These are phyloP conservation scores for Leptinotarsa texana DNA, from an alignment of 1,140 invertebrate species.

Conservation along the genomic window DNA sequence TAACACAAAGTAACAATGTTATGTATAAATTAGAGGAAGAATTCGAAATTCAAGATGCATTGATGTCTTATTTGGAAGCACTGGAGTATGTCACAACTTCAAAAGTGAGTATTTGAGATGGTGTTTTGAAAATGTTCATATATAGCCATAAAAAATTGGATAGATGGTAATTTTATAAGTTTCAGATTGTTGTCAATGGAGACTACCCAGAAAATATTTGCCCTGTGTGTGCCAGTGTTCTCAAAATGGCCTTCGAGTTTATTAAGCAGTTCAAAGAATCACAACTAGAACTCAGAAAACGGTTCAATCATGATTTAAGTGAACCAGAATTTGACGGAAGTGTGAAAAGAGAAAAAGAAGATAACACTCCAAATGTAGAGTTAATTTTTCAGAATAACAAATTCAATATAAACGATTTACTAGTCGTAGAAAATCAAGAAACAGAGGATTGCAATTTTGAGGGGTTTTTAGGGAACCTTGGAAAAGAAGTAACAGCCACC, in stretches of 20 bases:
- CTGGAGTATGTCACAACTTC: constrained; percentile 5
- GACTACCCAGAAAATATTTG: constrained; percentile 24
- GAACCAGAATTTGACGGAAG: background rate
- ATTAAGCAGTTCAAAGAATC: constrained; percentile 19
- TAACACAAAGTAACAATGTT: constrained; percentile 25
- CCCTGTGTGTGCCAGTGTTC: constrained; percentile 21
- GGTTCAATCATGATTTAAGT: background rate
- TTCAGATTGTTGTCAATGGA: background rate
- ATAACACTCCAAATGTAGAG: constrained; percentile 14
- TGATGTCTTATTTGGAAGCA: constrained; percentile 17
- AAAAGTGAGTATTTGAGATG: constrained; percentile 4
- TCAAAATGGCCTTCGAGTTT: constrained; percentile 21
- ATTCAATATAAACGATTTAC: constrained; percentile 14
- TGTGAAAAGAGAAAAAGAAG: background rate
- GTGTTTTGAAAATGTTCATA: too few relatives aligned
- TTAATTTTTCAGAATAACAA: constrained; percentile 15
- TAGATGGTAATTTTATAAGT: background rate
- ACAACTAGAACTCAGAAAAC: constrained; percentile 8
- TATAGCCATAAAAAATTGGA: too few relatives aligned
- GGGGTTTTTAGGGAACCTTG: constrained; percentile 21
- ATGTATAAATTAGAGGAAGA: constrained; percentile 19
- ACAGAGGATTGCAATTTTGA: constrained; percentile 1
- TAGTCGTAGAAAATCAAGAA: constrained; percentile 21
- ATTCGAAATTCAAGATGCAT: background rate
- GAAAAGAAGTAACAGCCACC: constrained; percentile 19